Evolutionary conservation across 2,888 invertebrate genomes (phyloP).

Genomic region (Agapostemon virescens): DNA sequence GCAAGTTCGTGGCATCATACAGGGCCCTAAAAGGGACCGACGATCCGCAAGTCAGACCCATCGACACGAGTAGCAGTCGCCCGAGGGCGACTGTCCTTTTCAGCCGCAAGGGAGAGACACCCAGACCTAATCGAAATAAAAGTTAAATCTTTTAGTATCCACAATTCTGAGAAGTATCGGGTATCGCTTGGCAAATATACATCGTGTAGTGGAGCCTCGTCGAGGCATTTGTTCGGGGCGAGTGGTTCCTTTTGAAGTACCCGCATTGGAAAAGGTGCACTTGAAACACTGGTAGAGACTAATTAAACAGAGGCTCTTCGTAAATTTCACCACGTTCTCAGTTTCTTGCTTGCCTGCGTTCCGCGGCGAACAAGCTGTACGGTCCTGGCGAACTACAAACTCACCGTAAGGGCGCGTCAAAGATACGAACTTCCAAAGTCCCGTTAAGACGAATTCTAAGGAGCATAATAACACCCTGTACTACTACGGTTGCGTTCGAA

Average conservation of each 20-base stretch:
- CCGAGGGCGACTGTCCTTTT: too few relatives aligned
- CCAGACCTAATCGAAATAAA: too few relatives aligned
- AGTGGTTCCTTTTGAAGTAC: constrained; percentile 32
- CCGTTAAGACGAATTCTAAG: constrained; percentile 36
- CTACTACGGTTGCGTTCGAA: not conserved
- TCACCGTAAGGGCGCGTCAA: constrained; percentile 27
- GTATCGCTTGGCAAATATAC: constrained; percentile 33
- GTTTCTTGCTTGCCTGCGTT: constrained; percentile 34
- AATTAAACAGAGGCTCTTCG: constrained; percentile 51
- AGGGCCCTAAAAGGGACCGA: too few relatives aligned
- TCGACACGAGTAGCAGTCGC: too few relatives aligned
- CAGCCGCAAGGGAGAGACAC: too few relatives aligned
- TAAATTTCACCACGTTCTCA: constrained; percentile 41
- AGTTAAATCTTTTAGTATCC: too few relatives aligned
- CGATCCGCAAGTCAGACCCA: too few relatives aligned
- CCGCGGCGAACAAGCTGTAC: constrained; percentile 36
- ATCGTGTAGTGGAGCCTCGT: constrained; percentile 8
- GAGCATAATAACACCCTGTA: constrained; percentile 3
- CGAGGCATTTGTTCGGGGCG: constrained; percentile 34
- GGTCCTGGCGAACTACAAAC: constrained; percentile 29
- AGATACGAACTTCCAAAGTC: constrained; percentile 29
- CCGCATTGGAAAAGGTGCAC: constrained; percentile 57
- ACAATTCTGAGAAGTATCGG: too few relatives aligned
- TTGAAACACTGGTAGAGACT: constrained; percentile 25
- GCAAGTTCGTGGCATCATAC: too few relatives aligned